A percentile compares a stretch with the other conserved stretches of the same genome.
phyloP scores from a whole-genome alignment of 2,113 vertebrate genomes.

The Saimiri boliviensis region DNA sequence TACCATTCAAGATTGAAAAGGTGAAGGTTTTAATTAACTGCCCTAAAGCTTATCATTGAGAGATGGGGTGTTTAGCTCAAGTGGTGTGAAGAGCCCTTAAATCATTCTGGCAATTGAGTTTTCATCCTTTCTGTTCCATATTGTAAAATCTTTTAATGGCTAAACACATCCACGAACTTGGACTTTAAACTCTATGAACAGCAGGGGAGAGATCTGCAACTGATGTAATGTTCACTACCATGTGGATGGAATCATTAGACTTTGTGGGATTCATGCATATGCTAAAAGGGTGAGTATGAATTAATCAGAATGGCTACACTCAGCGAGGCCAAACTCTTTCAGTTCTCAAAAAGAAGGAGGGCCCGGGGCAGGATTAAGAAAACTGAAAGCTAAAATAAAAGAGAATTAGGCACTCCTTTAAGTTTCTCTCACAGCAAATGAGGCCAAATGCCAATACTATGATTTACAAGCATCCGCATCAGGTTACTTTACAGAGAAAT shows the following conservation, averaged over 20 bases:
- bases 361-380: conserved; percentile 42
- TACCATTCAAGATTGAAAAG: conserved; percentile 50
- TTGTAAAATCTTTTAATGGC: conserved; percentile 70
- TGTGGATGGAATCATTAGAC: conserved; percentile 38
- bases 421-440: conserved; percentile 37
- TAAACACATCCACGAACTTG: conserved; percentile 70
- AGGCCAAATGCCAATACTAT: conserved; percentile 47
- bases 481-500: background rate
- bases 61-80: conserved; percentile 71
- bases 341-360: conserved; percentile 2
- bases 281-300: conserved; percentile 39
- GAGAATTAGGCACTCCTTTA: background rate
- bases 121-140: conserved; percentile 69
- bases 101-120: conserved; percentile 73
- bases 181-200: conserved; percentile 57
- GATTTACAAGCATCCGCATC: background rate
- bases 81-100: conserved; percentile 73
- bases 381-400: conserved; percentile 62
- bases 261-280: conserved; percentile 61
- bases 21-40: conserved; percentile 72
- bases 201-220: conserved; percentile 35
- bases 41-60: conserved; percentile 42
- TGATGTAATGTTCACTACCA: conserved; percentile 52
- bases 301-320: conserved; percentile 45
- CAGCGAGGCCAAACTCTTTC: conserved; percentile 1